phyloP scores from a whole-genome alignment of 2,113 vertebrate genomes.

The Catharus minimus region DNA sequence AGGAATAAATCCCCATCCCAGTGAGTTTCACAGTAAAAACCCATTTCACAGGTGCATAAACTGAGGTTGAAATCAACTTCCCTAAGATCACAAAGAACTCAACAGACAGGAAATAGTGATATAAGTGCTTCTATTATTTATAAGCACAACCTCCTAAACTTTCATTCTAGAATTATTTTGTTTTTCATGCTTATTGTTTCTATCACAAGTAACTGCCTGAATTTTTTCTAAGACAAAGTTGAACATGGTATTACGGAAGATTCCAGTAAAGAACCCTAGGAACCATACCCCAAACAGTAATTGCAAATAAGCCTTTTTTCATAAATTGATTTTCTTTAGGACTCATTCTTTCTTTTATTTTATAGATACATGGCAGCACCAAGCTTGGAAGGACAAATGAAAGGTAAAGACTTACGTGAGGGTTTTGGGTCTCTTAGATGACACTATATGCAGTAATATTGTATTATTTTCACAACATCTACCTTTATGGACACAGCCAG shows the following conservation, averaged over 20 bases:
- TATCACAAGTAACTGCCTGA: background rate
- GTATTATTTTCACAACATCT: slow-evolving; percentile 14
- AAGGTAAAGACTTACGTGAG: slow-evolving; percentile 25
- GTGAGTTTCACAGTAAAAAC: background rate
- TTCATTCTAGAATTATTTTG: background rate
- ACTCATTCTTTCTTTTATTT: background rate
- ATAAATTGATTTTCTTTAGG: background rate
- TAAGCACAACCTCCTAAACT: background rate
- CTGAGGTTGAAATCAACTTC: background rate
- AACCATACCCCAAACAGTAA: background rate
- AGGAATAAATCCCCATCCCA: background rate
- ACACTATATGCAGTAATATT: background rate
- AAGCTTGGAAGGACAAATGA: background rate
- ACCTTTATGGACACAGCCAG: slow-evolving; percentile 27
- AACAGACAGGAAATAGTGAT: background rate
- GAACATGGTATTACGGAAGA: background rate
- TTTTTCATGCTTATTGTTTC: background rate
- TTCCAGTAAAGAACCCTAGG: background rate
- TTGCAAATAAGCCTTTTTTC: background rate
- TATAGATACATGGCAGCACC: background rate
- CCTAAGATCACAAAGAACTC: background rate
- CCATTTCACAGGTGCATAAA: slow-evolving; percentile 34
- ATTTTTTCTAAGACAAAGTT: background rate
- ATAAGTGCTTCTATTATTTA: no score
- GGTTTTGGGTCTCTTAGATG: background rate